phyloP scores from a whole-genome alignment of 2,113 vertebrate genomes.

The Nothoprocta perdicaria region DNA sequence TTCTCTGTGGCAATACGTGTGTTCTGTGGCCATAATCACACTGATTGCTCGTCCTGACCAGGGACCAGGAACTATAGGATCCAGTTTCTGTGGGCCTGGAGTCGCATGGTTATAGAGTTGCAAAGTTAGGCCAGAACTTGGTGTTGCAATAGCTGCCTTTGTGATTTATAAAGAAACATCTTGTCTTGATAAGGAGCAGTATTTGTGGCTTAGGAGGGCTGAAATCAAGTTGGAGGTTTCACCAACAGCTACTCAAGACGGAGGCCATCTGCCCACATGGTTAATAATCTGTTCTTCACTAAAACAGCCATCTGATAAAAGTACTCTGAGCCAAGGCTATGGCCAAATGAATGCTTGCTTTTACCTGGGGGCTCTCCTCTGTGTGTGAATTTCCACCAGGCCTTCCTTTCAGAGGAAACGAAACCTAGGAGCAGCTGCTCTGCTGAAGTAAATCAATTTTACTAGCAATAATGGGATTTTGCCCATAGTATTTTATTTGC shows the following conservation, averaged over 20 bases:
- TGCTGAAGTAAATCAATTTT: neutral
- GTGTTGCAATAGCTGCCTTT: neutral
- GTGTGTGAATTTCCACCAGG: neutral
- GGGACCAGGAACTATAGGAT: neutral
- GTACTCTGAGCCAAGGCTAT: neutral
- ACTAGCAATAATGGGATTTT: neutral
- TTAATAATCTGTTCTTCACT: neutral
- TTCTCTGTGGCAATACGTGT: no score
- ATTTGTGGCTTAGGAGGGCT: neutral
- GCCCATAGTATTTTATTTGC: neutral
- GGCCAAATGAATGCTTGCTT: neutral
- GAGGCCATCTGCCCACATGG: neutral
- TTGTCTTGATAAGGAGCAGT: neutral
- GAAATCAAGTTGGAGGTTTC: neutral
- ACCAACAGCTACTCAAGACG: neutral
- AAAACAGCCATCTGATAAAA: neutral
- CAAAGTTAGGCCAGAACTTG: fast-evolving
- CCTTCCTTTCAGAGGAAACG: neutral
- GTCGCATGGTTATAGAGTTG: neutral
- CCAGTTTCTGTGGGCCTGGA: neutral
- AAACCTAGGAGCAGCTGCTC: neutral
- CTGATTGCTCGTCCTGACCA: neutral
- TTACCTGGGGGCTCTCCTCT: conserved; percentile 8
- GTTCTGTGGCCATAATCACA: neutral
- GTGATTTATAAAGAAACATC: neutral